Evolutionary conservation across 2,888 invertebrate genomes (phyloP), one percentile per base, ranked within the genome.

Genomic region (Tinea trinotella): DNA sequence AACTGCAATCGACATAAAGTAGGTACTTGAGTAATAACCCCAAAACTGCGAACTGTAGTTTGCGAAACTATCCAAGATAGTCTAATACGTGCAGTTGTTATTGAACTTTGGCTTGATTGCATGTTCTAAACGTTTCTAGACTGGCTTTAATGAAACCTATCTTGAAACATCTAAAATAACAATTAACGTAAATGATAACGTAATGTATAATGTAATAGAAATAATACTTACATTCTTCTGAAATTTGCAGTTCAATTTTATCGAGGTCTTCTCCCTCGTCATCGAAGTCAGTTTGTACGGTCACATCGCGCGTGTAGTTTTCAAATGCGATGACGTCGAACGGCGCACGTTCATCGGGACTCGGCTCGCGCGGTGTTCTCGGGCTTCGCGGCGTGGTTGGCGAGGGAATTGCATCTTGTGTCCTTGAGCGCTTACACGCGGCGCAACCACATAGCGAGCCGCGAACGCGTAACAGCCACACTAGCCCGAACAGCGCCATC

Each of bases 401-500:
- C 63, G 70, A 69, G 67, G 68, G 64, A 68, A 79, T 70, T 40
- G 63, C 68, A 56, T 61, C 61, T 57, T 71, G 71, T 62, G 70
- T 68, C 54, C 84, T 71, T 57, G 87, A 88, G 62, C 88, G 88
- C 63, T 88, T 88, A 78, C 91, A 91, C 68, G 91, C 91, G 56
- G 91, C 89, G 81, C 92, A 92, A 61, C 91, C 90, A 74, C 92
- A 92, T 78, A 93, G 90, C 73, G 93, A 92, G 64, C 92, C 91
- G 76, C 93, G 92, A 79, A 93, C 91, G 68, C 93, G 91, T 76
- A 93, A 80, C 78, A 93, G 88, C 93, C 93, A 93, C 84, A 93
- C 93, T 90, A 93, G 91, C 82, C 93, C 93, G 88, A 93, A 93
- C 69, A 93, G 90, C 88, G 93, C 93, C 93, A 93, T 93, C 88